These are phyloP conservation scores for Protophormia terraenovae DNA, from an alignment of 2,888 invertebrate species.

Conservation along the genomic window DNA sequence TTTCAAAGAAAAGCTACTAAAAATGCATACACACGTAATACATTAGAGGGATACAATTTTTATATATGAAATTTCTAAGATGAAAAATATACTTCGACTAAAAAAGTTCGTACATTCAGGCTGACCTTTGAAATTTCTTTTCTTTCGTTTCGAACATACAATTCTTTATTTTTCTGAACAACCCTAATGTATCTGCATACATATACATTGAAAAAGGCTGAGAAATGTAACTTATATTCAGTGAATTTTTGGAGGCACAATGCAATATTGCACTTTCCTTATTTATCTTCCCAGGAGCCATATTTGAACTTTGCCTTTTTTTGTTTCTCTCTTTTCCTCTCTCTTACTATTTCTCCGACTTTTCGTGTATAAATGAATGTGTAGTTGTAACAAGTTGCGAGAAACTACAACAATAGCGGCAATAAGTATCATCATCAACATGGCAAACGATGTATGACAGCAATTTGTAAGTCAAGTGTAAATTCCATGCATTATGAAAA, in stretches of 20 bases:
- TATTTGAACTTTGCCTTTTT: conserved; percentile 59
- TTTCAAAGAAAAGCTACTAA: neutral
- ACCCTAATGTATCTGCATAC: no score
- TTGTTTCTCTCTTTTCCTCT: neutral
- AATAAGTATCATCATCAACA: conserved; percentile 21
- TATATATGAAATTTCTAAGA: no score
- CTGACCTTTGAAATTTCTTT: no score
- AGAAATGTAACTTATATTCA: conserved; percentile 8
- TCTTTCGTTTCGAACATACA: no score
- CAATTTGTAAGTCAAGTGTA: conserved; percentile 66
- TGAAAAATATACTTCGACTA: neutral
- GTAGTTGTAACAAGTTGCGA: neutral
- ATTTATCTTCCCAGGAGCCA: conserved; percentile 47
- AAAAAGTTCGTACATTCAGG: neutral
- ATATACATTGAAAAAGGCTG: neutral
- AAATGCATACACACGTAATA: neutral
- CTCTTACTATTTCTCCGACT: neutral
- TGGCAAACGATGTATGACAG: conserved; percentile 55
- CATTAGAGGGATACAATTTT: no score
- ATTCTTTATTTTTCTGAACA: no score
- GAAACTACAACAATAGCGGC: conserved; percentile 10
- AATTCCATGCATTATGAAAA: conserved; percentile 60
- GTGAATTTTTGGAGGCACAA: conserved; percentile 6
- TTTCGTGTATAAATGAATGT: neutral
- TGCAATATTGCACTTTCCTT: conserved; percentile 30